phyloP scores from a whole-genome alignment of 2,888 invertebrate species.

The Galeruca laticollis region DNA sequence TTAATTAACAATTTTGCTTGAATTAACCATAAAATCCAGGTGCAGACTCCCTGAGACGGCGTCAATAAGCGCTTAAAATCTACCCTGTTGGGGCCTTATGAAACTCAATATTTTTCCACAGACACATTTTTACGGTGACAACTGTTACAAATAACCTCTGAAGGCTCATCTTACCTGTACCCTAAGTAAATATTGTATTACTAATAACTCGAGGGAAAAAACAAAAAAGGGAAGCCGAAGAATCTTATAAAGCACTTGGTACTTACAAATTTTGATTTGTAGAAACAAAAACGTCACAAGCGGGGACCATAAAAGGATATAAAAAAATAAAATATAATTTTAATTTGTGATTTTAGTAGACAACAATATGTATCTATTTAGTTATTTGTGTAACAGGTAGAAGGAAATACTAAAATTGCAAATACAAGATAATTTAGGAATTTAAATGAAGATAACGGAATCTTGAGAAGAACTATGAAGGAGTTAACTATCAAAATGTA shows the following conservation, averaged over 20 bases:
- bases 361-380: too few species aligned
- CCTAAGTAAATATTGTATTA: conserved; percentile 35
- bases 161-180: conserved; percentile 28
- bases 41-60: neutral
- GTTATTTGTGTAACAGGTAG: too few species aligned
- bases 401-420: too few species aligned
- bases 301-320: neutral
- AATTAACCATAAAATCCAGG: conserved; percentile 22
- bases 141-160: conserved; percentile 31
- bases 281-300: neutral
- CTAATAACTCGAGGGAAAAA: conserved; percentile 32
- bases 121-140: conserved; percentile 29
- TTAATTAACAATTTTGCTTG: neutral
- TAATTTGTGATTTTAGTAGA: neutral
- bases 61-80: conserved; percentile 5
- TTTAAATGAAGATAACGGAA: too few species aligned
- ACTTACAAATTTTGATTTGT: conserved; percentile 36
- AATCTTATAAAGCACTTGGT: conserved; percentile 13
- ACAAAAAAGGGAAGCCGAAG: conserved; percentile 15
- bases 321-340: neutral
- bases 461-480: too few species aligned
- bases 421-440: too few species aligned
- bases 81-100: conserved; percentile 15
- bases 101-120: conserved; percentile 32
- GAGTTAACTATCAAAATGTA: too few species aligned